Percentiles rank a stretch among this genome's conserved stretches.
These are phyloP conservation scores for Globodera ellingtonae DNA, from an alignment of 1,140 invertebrate species.

Conservation along the genomic window DNA sequence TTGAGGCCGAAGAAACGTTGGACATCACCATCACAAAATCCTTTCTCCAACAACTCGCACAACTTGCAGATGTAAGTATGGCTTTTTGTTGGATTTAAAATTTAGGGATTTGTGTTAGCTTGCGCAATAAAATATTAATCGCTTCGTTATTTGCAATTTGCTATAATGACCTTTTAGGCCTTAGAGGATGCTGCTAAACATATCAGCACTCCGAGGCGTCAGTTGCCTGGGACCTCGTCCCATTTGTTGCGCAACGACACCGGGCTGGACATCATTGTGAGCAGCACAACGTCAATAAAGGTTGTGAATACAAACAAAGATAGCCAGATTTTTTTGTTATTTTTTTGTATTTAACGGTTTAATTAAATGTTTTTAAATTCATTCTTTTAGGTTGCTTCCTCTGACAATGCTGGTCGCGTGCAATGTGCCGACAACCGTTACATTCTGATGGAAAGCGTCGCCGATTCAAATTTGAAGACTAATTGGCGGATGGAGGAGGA, in stretches of 20 bases:
- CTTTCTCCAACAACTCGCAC: constrained; percentile 75
- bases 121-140: neutral
- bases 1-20: constrained; percentile 67
- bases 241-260: constrained; percentile 72
- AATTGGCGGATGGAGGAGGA: constrained; percentile 46
- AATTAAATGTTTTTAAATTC: no score
- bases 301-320: constrained; percentile 19
- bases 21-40: constrained; percentile 80
- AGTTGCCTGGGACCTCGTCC: constrained; percentile 70
- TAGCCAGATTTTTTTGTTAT: neutral
- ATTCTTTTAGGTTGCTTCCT: neutral
- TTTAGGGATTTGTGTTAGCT: constrained; percentile 5
- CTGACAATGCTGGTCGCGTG: neutral
- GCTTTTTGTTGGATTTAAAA: neutral
- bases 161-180: constrained; percentile 56
- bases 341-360: no score
- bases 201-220: constrained; percentile 64
- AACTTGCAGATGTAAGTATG: constrained; percentile 68
- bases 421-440: constrained; percentile 56
- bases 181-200: constrained; percentile 69
- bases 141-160: constrained; percentile 20
- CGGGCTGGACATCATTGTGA: constrained; percentile 55
- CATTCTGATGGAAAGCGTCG: constrained; percentile 60
- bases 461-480: neutral
- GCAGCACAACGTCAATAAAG: constrained; percentile 56